phyloP scores from a whole-genome alignment of 2,113 vertebrate species.

The Candoia aspera region DNA sequence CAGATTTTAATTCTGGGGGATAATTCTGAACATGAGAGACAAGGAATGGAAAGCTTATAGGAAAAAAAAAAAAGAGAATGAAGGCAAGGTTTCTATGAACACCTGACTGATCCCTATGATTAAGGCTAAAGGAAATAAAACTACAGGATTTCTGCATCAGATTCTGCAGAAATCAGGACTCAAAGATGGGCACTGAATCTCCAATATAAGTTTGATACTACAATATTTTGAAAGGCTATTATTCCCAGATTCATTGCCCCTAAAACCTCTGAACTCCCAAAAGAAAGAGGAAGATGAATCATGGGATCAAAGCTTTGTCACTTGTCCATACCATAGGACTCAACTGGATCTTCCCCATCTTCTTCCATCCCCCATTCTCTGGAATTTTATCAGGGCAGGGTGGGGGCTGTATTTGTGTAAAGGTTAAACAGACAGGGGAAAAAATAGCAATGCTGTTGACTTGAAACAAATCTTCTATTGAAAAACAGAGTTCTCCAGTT shows the following conservation, averaged over 20 bases:
- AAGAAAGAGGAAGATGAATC: conserved; percentile 19
- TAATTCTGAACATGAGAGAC: conserved; percentile 46
- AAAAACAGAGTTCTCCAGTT: conserved; percentile 43
- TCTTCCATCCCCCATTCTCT: conserved; percentile 43
- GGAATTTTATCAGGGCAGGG: conserved; percentile 51
- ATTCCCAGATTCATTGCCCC: conserved; percentile 24
- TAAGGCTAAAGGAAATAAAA: background rate
- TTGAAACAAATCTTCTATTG: conserved; percentile 63
- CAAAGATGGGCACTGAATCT: background rate
- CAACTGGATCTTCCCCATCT: conserved; percentile 32
- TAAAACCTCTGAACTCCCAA: background rate
- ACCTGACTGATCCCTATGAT: conserved; percentile 19
- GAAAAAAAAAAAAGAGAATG: background rate
- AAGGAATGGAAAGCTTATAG: conserved; percentile 32
- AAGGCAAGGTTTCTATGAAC: conserved; percentile 9
- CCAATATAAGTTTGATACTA: background rate
- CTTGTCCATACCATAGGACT: conserved; percentile 10
- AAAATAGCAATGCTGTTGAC: conserved; percentile 63
- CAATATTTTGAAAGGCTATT: background rate
- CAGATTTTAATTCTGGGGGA: conserved; percentile 52
- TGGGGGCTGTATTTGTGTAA: conserved; percentile 53
- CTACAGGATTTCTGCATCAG: background rate
- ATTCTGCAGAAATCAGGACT: background rate
- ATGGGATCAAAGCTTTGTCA: background rate
- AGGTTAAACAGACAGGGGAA: conserved; percentile 53